Evolutionary conservation across 2,888 invertebrate species (phyloP).

Genomic region (Sphinx pinastri): DNA sequence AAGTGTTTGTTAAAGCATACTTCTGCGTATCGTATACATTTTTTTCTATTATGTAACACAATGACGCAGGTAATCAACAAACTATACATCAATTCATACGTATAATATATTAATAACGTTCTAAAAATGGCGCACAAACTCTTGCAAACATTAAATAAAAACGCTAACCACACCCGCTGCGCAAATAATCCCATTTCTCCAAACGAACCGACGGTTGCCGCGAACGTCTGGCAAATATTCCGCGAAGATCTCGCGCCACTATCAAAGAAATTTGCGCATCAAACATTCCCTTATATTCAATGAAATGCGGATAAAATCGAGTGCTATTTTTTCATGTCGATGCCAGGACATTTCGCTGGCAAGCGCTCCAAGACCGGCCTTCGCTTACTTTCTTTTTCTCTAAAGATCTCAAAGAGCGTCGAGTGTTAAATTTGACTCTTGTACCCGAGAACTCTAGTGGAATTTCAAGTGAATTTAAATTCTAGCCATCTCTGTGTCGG

Average conservation of each 20-base stretch:
- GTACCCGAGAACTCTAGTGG: slow-evolving; percentile 34
- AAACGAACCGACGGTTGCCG: background rate
- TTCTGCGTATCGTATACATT: no score
- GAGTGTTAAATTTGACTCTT: slow-evolving; percentile 40
- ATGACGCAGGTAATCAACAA: no score
- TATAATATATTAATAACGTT: no score
- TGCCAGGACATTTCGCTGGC: slow-evolving; percentile 42
- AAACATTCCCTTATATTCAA: slow-evolving; percentile 25
- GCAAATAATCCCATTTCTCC: slow-evolving; percentile 1
- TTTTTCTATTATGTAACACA: no score
- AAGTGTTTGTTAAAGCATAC: no score
- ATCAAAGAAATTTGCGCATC: slow-evolving; percentile 24
- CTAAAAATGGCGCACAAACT: no score
- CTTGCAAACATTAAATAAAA: background rate
- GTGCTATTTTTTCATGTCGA: slow-evolving; percentile 3
- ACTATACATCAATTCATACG: no score
- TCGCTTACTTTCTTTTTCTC: background rate
- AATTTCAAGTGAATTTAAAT: slow-evolving; percentile 40
- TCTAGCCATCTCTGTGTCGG: slow-evolving; percentile 36
- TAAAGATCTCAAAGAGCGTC: slow-evolving; percentile 35
- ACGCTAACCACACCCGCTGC: background rate
- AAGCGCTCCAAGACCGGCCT: slow-evolving; percentile 33
- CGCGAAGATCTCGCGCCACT: slow-evolving; percentile 4
- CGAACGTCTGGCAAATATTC: slow-evolving; percentile 8
- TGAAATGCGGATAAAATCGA: slow-evolving; percentile 20